Evolutionary conservation across 2,113 vertebrate genomes (phyloP).

Genomic region (Psammodynastes pulverulentus): DNA sequence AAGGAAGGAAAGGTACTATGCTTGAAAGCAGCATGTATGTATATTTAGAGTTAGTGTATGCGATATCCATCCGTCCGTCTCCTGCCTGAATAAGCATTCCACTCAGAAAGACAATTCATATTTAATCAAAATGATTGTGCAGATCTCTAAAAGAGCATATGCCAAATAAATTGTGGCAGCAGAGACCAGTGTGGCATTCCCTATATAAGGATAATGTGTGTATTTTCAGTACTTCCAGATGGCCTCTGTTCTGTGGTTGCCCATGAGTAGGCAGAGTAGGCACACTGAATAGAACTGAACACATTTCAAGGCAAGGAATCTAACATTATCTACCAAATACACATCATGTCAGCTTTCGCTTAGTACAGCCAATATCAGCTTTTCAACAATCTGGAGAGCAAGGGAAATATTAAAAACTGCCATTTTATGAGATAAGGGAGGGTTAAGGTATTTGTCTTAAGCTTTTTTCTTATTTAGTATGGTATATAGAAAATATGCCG

Average conservation of each 20-base stretch:
- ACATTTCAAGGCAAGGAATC: conserved; percentile 13
- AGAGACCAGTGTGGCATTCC: neutral
- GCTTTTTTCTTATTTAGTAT: neutral
- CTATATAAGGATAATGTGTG: neutral
- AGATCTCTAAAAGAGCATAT: neutral
- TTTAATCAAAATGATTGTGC: neutral
- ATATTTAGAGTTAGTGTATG: neutral
- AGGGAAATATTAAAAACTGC: conserved; percentile 4
- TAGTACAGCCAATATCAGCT: conserved; percentile 13
- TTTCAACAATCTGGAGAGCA: conserved; percentile 18
- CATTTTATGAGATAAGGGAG: neutral
- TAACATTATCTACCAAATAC: conserved; percentile 19
- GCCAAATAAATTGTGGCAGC: neutral
- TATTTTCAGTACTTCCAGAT: conserved; percentile 23
- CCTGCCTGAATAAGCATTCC: neutral
- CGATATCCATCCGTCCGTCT: neutral
- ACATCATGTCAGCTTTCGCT: conserved; percentile 14
- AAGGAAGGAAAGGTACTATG: neutral
- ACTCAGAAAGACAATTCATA: neutral
- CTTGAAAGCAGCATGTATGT: neutral
- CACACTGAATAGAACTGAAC: conserved; percentile 6
- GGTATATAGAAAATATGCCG: neutral
- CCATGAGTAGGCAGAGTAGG: conserved; percentile 17
- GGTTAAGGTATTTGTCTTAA: neutral
- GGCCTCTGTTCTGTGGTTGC: conserved; percentile 20